Conservation (phyloP, 2,888 invertebrate genomes). For the Leptopilina syphax region DNA sequence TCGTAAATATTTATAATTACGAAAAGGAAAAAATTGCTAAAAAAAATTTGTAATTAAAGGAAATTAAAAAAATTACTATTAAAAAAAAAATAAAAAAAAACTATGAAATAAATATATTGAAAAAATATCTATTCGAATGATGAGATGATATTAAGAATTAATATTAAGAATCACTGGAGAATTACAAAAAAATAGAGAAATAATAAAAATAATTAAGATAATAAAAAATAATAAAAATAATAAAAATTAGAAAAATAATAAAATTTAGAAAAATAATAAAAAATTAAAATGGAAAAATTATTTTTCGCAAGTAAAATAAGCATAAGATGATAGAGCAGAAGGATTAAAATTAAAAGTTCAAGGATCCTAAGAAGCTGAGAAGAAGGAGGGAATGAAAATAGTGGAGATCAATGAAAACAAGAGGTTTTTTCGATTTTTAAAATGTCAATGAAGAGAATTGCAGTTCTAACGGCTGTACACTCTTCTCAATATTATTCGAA, state of each 20-base stretch:
- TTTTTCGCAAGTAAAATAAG: background rate
- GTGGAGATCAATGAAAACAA: background rate
- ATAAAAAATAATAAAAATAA: too few species aligned
- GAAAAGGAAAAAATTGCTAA: background rate
- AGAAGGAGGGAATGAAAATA: background rate
- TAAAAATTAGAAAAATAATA: too few species aligned
- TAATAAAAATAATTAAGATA: too few species aligned
- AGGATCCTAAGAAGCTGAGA: background rate
- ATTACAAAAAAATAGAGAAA: too few species aligned
- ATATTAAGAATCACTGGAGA: too few species aligned
- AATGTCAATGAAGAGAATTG: constrained; percentile 84
- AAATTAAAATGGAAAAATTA: background rate
- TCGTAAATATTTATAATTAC: background rate
- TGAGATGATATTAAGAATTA: too few species aligned
- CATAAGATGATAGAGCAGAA: background rate
- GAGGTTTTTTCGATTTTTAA: constrained; percentile 23
- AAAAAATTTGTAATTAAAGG: background rate
- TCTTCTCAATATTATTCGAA: constrained; percentile 53
- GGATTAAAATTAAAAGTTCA: background rate
- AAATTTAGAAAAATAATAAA: background rate
- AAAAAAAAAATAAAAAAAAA: background rate
- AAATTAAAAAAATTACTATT: background rate
- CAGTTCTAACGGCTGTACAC: constrained; percentile 75
- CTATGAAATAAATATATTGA: too few species aligned
- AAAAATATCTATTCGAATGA: too few species aligned